Evolutionary conservation across 1,140 invertebrate species (phyloP).

Genomic region (Papilio dardanus): DNA sequence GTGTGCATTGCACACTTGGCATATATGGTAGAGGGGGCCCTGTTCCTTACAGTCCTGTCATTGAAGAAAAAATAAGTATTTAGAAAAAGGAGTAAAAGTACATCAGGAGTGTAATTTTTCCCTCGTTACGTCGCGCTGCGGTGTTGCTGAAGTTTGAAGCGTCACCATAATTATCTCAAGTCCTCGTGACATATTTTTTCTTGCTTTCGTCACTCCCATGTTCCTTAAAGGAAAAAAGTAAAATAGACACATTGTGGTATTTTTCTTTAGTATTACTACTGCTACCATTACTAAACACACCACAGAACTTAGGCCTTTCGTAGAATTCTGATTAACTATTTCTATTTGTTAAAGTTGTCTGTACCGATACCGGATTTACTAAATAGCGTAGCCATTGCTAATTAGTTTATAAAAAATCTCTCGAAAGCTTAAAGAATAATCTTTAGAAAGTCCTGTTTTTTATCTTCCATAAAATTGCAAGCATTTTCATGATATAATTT

Average conservation of each 20-base stretch:
- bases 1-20: too few relatives aligned
- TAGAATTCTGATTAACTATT: too few relatives aligned
- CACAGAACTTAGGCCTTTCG: too few relatives aligned
- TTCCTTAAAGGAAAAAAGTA: background rate
- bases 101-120: background rate
- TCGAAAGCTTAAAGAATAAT: too few relatives aligned
- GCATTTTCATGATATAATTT: background rate
- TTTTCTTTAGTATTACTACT: too few relatives aligned
- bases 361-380: too few relatives aligned
- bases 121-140: background rate
- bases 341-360: too few relatives aligned
- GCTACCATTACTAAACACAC: too few relatives aligned
- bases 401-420: too few relatives aligned
- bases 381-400: too few relatives aligned
- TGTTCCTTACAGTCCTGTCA: background rate
- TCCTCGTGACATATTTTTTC: background rate
- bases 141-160: background rate
- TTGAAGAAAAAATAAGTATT: background rate
- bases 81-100: conserved; percentile 7
- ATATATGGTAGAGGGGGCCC: background rate
- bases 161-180: conserved; percentile 3
- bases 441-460: too few relatives aligned
- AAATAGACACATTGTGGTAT: background rate
- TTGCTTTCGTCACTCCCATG: background rate
- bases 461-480: background rate